Percentiles rank a stretch among this genome's conserved stretches.
These are phyloP conservation scores for Embidobia sp. DNA, from an alignment of 2,888 invertebrate species.

Conservation along the genomic window DNA sequence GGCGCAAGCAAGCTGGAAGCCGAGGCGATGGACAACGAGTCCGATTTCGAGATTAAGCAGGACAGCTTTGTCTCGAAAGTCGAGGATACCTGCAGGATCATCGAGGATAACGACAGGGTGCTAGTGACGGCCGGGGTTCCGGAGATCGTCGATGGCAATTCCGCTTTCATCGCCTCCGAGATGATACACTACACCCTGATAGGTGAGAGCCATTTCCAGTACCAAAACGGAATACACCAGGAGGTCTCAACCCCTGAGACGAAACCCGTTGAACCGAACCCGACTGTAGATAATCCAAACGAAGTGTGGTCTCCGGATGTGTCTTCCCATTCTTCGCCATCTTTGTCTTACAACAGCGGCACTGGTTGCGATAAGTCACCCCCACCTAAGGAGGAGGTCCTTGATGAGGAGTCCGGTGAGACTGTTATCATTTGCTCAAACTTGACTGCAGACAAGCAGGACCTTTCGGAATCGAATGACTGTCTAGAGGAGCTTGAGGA, in stretches of 20 bases:
- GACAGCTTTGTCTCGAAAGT: conserved; percentile 19
- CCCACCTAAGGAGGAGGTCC: conserved; percentile 38
- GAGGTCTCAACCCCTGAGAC: background rate
- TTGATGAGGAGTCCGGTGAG: conserved; percentile 53
- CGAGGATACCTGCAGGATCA: conserved; percentile 46
- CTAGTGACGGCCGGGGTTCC: background rate
- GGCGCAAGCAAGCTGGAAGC: conserved; percentile 70
- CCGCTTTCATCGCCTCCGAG: conserved; percentile 76
- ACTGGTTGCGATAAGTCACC: conserved; percentile 33
- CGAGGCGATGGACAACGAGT: conserved; percentile 24
- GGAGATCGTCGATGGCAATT: conserved; percentile 69
- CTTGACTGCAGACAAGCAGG: conserved; percentile 39
- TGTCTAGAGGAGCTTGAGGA: conserved; percentile 57
- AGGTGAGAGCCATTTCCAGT: conserved; percentile 71
- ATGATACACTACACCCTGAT: conserved; percentile 73
- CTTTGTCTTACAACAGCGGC: conserved; percentile 36
- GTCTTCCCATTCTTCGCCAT: conserved; percentile 51
- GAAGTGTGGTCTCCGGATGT: conserved; percentile 59
- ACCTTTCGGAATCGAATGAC: conserved; percentile 49
- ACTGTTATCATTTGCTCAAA: conserved; percentile 51
- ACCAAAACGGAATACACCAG: conserved; percentile 69
- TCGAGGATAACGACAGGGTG: conserved; percentile 43
- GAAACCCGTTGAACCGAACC: conserved; percentile 5
- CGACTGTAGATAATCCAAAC: background rate
- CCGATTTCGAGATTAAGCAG: conserved; percentile 9